phyloP scores from a whole-genome alignment of 2,797 vertebrate genomes.

The Ceyx erithaca region DNA sequence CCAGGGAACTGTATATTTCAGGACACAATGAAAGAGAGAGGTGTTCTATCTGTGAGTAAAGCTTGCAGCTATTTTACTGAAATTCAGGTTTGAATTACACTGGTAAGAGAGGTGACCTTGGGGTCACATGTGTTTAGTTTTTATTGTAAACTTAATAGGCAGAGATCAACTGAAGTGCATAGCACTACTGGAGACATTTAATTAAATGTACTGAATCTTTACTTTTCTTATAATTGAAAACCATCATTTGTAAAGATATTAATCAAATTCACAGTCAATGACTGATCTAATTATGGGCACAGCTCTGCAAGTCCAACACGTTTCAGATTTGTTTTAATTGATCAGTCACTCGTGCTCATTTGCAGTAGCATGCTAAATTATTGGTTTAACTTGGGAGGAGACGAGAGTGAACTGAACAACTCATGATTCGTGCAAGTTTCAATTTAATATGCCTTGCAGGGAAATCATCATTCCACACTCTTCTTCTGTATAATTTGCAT shows the following conservation, averaged over 20 bases:
- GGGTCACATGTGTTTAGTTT: conserved; percentile 36
- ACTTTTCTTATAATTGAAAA: conserved; percentile 67
- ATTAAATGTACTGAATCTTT: conserved; percentile 56
- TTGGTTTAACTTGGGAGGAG: conserved; percentile 59
- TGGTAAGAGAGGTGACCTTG: conserved; percentile 33
- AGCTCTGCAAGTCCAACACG: conserved; percentile 20
- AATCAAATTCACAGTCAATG: conserved; percentile 61
- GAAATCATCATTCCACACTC: conserved; percentile 46
- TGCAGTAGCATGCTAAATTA: conserved; percentile 57
- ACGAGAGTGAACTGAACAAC: conserved; percentile 48
- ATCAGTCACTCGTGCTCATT: conserved; percentile 65
- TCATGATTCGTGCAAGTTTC: conserved; percentile 46
- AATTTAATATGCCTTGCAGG: conserved; percentile 60
- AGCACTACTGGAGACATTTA: conserved; percentile 4
- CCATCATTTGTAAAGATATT: conserved; percentile 64
- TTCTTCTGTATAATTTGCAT: conserved; percentile 58
- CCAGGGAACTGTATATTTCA: neutral
- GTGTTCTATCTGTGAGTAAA: neutral
- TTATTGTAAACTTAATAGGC: conserved; percentile 49
- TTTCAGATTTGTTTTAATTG: conserved; percentile 70
- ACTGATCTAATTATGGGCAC: conserved; percentile 59
- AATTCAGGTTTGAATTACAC: conserved; percentile 7
- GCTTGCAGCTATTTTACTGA: conserved; percentile 13
- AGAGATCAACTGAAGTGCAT: conserved; percentile 39
- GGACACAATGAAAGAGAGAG: neutral